Conservation (phyloP, 2,797 vertebrate species). For the Pygocentrus nattereri region DNA sequence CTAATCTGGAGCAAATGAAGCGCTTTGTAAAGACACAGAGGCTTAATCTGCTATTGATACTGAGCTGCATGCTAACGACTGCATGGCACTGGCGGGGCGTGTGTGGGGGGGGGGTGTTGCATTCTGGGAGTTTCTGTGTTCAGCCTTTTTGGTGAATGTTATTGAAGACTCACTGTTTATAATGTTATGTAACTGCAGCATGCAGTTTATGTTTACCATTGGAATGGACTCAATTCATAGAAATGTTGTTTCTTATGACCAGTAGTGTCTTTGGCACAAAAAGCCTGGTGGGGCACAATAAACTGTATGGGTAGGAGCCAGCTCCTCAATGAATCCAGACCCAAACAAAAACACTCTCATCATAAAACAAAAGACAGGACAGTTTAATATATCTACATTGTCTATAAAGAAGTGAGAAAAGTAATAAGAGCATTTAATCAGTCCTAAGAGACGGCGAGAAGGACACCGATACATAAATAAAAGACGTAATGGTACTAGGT, state of each 20-base stretch:
- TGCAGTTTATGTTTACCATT: background rate
- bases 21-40: constrained; percentile 46
- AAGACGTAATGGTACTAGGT: background rate
- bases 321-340: too few relatives aligned
- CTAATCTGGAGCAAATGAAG: constrained; percentile 43
- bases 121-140: constrained; percentile 24
- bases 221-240: background rate
- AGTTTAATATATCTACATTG: background rate
- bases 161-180: background rate
- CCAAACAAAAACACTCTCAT: too few relatives aligned
- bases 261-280: too few relatives aligned
- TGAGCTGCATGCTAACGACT: constrained; percentile 37
- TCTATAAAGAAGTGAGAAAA: background rate
- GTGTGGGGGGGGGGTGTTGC: constrained; percentile 10
- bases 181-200: background rate
- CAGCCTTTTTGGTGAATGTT: background rate
- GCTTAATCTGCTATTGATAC: constrained; percentile 49
- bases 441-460: background rate
- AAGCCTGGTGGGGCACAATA: too few relatives aligned
- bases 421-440: constrained; percentile 9
- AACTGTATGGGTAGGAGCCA: too few relatives aligned
- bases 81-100: background rate
- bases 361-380: background rate
- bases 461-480: background rate
- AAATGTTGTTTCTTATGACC: too few relatives aligned